Evolutionary conservation across 1,140 invertebrate species (phyloP).

Genomic region (Argopecten irradians): DNA sequence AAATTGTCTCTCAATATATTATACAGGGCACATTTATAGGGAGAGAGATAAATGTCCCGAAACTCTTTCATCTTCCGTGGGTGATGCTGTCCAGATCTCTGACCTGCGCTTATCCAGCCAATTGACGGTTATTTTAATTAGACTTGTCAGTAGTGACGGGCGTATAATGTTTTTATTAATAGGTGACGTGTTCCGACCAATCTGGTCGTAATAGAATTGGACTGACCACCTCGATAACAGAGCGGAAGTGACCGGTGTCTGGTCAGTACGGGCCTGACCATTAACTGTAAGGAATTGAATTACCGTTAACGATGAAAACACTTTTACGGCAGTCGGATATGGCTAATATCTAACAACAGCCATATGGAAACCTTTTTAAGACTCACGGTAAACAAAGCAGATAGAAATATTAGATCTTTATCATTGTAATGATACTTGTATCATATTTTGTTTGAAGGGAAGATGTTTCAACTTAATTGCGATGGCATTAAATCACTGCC

Average conservation of each 20-base stretch:
- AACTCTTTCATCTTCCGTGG: background rate
- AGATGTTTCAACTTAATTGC: background rate
- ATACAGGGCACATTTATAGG: background rate
- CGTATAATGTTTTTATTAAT: constrained; percentile 8
- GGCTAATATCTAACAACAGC: background rate
- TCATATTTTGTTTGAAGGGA: background rate
- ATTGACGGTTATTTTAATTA: background rate
- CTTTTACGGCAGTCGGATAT: background rate
- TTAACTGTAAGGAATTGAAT: background rate
- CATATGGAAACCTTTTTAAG: background rate
- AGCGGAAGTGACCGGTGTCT: background rate
- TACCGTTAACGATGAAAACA: background rate
- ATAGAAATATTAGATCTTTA: background rate
- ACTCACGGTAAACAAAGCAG: background rate
- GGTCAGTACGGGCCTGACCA: background rate
- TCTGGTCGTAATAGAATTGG: background rate
- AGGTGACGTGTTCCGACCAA: constrained; percentile 1
- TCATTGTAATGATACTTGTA: background rate
- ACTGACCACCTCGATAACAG: background rate
- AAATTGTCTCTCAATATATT: background rate
- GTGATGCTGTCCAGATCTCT: background rate
- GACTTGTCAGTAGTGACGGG: background rate
- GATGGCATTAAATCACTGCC: background rate
- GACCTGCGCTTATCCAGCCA: background rate
- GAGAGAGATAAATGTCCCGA: background rate